Evolutionary conservation across 2,797 vertebrate species (phyloP).

Genomic region (Tenualosa thibaudeaui): DNA sequence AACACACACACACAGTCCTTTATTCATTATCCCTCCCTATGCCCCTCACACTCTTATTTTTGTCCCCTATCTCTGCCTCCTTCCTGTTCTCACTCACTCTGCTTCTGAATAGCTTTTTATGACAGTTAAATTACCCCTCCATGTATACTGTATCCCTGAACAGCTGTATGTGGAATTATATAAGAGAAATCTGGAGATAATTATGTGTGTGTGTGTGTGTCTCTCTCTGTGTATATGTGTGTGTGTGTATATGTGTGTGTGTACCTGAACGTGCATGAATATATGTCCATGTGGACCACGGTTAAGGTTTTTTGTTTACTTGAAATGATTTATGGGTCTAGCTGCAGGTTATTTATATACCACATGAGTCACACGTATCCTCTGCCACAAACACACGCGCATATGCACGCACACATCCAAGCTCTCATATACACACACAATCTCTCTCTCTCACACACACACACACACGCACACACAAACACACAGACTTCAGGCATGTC

Average conservation of each 20-base stretch:
- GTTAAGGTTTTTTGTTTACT: background rate
- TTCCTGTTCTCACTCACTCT: background rate
- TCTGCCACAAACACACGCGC: background rate
- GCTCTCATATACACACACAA: background rate
- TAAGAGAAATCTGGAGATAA: conserved; percentile 8
- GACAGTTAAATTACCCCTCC: background rate
- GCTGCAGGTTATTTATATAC: conserved; percentile 16
- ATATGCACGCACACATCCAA: background rate
- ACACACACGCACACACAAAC: background rate
- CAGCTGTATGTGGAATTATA: conserved; percentile 3
- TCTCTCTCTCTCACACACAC: background rate
- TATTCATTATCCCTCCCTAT: background rate
- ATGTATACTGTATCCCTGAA: background rate
- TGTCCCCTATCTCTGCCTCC: background rate
- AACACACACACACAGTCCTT: background rate
- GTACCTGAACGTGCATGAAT: conserved; percentile 1
- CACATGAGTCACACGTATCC: conserved; percentile 6
- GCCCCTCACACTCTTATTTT: background rate
- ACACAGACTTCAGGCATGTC: background rate
- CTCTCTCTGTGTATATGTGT: conserved; percentile 4
- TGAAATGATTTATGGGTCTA: conserved; percentile 2
- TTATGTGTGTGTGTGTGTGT: conserved; percentile 1
- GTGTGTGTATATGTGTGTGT: conserved; percentile 33
- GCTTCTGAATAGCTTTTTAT: background rate
- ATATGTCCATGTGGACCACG: background rate